phyloP scores from a whole-genome alignment of 1,140 invertebrate species.

The Camponotus floridanus region DNA sequence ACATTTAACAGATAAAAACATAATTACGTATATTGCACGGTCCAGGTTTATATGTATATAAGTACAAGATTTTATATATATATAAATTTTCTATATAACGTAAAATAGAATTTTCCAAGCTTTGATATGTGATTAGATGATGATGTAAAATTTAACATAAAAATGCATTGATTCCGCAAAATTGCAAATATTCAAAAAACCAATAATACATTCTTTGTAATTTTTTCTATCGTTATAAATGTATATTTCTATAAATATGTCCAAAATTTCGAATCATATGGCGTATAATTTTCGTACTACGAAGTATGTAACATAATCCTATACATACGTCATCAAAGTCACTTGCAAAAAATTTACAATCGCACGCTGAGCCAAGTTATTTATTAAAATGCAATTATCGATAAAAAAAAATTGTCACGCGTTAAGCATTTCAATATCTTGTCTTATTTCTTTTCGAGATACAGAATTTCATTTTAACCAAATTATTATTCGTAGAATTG shows the following conservation, averaged over 20 bases:
- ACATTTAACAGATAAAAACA: constrained; percentile 31
- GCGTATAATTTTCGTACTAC: background rate
- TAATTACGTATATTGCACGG: background rate
- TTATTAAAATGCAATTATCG: constrained; percentile 35
- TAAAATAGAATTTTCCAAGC: constrained; percentile 5
- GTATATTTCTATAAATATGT: constrained; percentile 15
- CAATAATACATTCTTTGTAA: background rate
- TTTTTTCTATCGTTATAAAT: constrained; percentile 32
- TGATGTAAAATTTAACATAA: background rate
- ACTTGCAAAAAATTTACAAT: constrained; percentile 40
- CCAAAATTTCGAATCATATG: constrained; percentile 3
- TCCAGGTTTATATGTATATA: constrained; percentile 37
- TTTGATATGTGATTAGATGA: constrained; percentile 11
- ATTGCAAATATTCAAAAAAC: constrained; percentile 13
- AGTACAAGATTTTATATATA: constrained; percentile 29
- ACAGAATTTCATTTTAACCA: background rate
- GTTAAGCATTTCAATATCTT: constrained; percentile 28
- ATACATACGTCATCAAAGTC: constrained; percentile 41
- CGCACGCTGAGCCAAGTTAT: background rate
- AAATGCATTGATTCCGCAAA: background rate
- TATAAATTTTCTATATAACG: background rate
- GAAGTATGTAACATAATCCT: constrained; percentile 20
- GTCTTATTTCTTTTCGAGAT: constrained; percentile 21
- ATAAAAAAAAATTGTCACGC: constrained; percentile 20
- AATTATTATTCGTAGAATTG: background rate